phyloP scores from a whole-genome alignment of 2,888 invertebrate species.

The Acrocera orbiculus region DNA sequence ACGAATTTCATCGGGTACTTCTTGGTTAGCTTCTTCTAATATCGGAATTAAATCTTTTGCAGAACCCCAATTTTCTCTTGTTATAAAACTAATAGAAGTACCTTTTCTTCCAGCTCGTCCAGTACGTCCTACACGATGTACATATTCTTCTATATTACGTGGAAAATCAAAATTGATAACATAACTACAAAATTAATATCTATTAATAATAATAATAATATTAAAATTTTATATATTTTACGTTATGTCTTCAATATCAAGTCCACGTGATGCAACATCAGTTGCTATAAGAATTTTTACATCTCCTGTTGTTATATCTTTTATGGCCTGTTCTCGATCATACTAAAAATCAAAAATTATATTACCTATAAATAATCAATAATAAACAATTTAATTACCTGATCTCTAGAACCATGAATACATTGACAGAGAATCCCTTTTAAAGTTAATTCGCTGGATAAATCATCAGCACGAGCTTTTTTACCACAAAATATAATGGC shows the following conservation, averaged over 20 bases:
- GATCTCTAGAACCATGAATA: slow-evolving; percentile 82
- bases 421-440: slow-evolving; percentile 53
- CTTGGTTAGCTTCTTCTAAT: slow-evolving; percentile 71
- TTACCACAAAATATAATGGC: slow-evolving; percentile 80
- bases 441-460: slow-evolving; percentile 61
- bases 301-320: slow-evolving; percentile 36
- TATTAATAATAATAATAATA: slow-evolving; percentile 16
- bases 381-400: slow-evolving; percentile 21
- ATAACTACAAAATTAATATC: slow-evolving; percentile 26
- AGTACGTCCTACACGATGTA: slow-evolving; percentile 85
- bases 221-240: slow-evolving; percentile 20
- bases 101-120: slow-evolving; percentile 82
- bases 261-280: slow-evolving; percentile 85
- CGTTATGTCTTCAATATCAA: slow-evolving; percentile 79
- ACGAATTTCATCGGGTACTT: slow-evolving; percentile 55
- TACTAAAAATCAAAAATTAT: slow-evolving; percentile 20
- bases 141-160: slow-evolving; percentile 82
- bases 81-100: slow-evolving; percentile 63
- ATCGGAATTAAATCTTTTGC: slow-evolving; percentile 70
- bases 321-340: slow-evolving; percentile 45
- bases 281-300: slow-evolving; percentile 80
- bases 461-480: slow-evolving; percentile 65
- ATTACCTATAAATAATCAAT: neutral
- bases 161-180: slow-evolving; percentile 91
- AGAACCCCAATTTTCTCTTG: slow-evolving; percentile 64